Conservation (phyloP, 2,113 vertebrate genomes). For the Greenwoodochromis staneri region DNA sequence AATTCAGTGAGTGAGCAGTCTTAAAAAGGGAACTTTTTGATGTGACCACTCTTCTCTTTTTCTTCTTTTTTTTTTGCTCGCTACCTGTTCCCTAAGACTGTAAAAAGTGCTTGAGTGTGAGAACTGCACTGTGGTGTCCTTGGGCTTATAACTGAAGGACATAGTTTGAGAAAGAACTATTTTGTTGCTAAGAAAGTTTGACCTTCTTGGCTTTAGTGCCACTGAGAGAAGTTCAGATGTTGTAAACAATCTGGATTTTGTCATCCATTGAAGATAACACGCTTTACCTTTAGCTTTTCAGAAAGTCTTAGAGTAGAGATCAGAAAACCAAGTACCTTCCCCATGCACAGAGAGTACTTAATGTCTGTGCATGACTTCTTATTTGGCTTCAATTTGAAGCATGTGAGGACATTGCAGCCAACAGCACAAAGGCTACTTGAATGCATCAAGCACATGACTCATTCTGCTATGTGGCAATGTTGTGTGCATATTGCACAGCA, state of each 20-base stretch:
- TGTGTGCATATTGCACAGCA: not conserved
- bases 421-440: not conserved
- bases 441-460: not conserved
- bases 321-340: not conserved
- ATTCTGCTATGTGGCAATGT: not conserved
- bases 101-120: not conserved
- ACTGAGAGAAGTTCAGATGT: not conserved
- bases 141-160: not conserved
- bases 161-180: not conserved
- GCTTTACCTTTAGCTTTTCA: not conserved
- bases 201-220: not conserved
- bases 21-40: too few relatives aligned
- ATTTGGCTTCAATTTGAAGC: not conserved
- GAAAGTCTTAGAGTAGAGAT: not conserved
- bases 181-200: not conserved
- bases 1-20: too few relatives aligned
- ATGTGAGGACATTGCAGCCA: slow-evolving; percentile 11
- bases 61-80: not conserved
- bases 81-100: not conserved
- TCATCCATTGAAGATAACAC: not conserved
- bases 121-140: not conserved
- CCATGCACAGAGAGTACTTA: not conserved
- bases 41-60: too few relatives aligned
- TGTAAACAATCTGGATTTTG: not conserved
- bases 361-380: not conserved